Base-by-base conservation (phyloP, 2,797 vertebrate genomes). In the Delichon dasypus region DNA sequence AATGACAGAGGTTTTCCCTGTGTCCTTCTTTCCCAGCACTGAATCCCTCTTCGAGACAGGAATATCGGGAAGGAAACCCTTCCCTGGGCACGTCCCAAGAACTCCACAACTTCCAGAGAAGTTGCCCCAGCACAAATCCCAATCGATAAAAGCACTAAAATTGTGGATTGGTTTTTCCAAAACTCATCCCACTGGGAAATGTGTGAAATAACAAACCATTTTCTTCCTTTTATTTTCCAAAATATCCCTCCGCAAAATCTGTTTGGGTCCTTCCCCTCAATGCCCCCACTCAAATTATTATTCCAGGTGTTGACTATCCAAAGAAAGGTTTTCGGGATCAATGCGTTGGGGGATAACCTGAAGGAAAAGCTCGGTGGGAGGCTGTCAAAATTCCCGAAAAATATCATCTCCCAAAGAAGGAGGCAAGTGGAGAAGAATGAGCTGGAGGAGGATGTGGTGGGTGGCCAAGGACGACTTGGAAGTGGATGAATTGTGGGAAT, bases 191-290 rank as follows among this genome's bases (percentile, higher is more conserved):
- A 16, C 11, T 6, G 14, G 25, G 32, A 57, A 72, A 34, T 21
- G 6, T 22, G 25, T 34, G 40, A 32, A 11, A 29, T 16, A 15
- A n/a, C 10, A 27, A 55, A 36, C 3, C 2, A 22, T 57, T 45
- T 16, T 45, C 25, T 45, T 34, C 40, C 11, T 45, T 17, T 4
- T 27, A 16, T 34, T 57, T 34, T 29, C 25, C 40, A 34, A 16
- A 72, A 55, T 12, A 20, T 44, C 23, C 40, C 40, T n/a, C 40
- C 12, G 13, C 7, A 44, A 44, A 55, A 72, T 27, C 32, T 9
- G 0, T 20, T n/a, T 13, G 29, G 10, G 19, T 25, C 16, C 16
- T 25, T 42, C 29, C 13, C 17, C 30, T 54, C 4, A 0, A 15
- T 26, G 36, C 19, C 38, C 36, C 20, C 13, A 1, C 16, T 30